Percentiles rank a stretch among this genome's conserved stretches.
Evolutionary conservation across 2,113 vertebrate species (phyloP).

Genomic region (Myodes glareolus): DNA sequence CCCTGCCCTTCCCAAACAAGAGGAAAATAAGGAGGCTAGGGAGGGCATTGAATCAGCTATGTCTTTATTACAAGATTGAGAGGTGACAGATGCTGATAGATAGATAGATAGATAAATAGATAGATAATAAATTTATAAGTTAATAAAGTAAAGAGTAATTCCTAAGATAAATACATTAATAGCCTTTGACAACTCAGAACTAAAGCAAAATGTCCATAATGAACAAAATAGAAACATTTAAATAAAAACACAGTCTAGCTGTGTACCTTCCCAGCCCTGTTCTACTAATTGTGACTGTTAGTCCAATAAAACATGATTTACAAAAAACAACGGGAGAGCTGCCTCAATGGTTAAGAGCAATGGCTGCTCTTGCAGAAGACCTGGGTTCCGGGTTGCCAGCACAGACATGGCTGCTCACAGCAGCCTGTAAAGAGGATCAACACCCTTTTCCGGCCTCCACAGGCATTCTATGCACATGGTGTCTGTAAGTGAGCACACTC

Average conservation of each 20-base stretch:
- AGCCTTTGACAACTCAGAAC: slow-evolving; percentile 31
- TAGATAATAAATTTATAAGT: neutral
- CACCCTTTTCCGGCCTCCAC: neutral
- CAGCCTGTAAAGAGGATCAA: neutral
- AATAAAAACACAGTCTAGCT: neutral
- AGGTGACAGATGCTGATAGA: neutral
- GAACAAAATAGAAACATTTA: slow-evolving; percentile 27
- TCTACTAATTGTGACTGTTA: neutral
- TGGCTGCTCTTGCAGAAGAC: neutral
- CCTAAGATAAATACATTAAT: neutral
- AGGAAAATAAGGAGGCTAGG: neutral
- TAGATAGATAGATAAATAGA: neutral
- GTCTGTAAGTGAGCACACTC: neutral
- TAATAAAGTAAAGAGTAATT: neutral
- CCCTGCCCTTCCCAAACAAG: neutral
- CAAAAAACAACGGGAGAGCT: neutral
- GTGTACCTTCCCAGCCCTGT: neutral
- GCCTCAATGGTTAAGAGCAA: neutral
- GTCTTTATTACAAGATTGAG: neutral
- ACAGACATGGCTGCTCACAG: neutral
- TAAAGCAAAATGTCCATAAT: slow-evolving; percentile 35
- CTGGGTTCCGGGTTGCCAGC: neutral
- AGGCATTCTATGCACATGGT: neutral
- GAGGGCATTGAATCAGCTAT: neutral
- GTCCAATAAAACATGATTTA: slow-evolving; percentile 32